phyloP scores from a whole-genome alignment of 2,888 invertebrate species.

The Oscheius sp. region DNA sequence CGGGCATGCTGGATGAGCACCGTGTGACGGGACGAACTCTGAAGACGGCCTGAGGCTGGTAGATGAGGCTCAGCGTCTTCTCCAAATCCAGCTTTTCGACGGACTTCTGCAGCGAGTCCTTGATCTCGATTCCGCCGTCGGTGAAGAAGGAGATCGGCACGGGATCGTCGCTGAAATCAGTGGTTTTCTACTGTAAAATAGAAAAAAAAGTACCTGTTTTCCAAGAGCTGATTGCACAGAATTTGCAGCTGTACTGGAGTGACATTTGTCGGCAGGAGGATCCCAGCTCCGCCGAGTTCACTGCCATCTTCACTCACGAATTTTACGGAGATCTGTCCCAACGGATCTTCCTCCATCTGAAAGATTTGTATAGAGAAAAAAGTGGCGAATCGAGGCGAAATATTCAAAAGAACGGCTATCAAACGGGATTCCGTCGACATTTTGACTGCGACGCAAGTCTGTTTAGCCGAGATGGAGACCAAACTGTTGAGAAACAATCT shows the following conservation, averaged over 20 bases:
- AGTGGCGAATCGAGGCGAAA: too few species aligned
- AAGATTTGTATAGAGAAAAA: not conserved
- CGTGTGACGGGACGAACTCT: constrained; percentile 83
- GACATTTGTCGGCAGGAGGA: constrained; percentile 64
- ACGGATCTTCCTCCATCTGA: constrained; percentile 23
- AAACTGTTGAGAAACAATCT: too few species aligned
- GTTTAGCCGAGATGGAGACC: too few species aligned
- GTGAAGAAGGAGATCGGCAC: constrained; percentile 65
- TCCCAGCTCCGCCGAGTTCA: constrained; percentile 61
- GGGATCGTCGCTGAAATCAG: constrained; percentile 55
- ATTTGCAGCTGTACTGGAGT: constrained; percentile 63
- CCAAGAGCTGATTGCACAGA: constrained; percentile 56
- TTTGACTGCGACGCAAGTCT: too few species aligned
- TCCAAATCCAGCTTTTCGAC: constrained; percentile 65
- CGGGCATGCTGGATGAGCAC: constrained; percentile 93
- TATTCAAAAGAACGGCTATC: too few species aligned
- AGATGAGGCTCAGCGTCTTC: constrained; percentile 87
- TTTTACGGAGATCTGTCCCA: constrained; percentile 32
- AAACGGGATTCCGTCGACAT: too few species aligned
- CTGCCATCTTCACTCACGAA: constrained; percentile 53
- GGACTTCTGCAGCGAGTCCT: constrained; percentile 61
- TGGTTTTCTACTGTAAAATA: not conserved
- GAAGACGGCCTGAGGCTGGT: constrained; percentile 96
- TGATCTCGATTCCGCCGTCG: constrained; percentile 59
- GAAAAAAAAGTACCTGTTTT: constrained; percentile 40